Base-by-base conservation (phyloP, 2,797 vertebrate genomes). In the Fundulus diaphanus region DNA sequence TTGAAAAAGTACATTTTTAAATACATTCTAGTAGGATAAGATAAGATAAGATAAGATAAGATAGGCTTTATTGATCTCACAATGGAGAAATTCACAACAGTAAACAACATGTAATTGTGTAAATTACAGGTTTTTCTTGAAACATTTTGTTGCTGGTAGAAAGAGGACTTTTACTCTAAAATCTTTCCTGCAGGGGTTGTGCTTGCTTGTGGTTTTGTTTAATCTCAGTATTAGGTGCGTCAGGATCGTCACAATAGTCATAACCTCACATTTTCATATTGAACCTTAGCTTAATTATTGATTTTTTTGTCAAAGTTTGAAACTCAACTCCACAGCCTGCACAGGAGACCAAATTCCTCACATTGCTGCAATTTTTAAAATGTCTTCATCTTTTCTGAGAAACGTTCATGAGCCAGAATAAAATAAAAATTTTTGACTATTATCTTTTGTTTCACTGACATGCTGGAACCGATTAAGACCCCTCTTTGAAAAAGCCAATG, bases 401-500 rank as follows among this genome's bases (percentile, higher is more conserved):
- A 49, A 5, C 13, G 18, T 37, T 51, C 22, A 35, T 12, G 8
- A 18, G 8, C 37, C 33, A 27, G 20, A 65, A 16, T 15, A 48
- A 51, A 72, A 37, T 16, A 2, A 54, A 54, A 3, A 52, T 63
- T 16, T 68, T 51, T 70, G 7, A 44, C 51, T 1, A 18, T 66
- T 29, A 49, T 31, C 27, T 24, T 63, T 42, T 2, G 2, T 54
- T 77, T 44, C 40, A 42, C 13, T 56, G 51, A 40, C 56, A 20
- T 48, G 29, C 3, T 63, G 22, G 11, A 70, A 22, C 33, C 70
- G 16, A 12, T 27, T 70, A 79, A 68, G 49, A 76, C 63, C 68
- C 18, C 20, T 74, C 68, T 74, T 66, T 74, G 49, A 83, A 71
- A 44, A 37, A 20, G 8, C 5, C 2, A 16, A 54, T 65, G 15